Conservation (phyloP, 2,797 vertebrate species). For the Yasuhikotakia modesta region DNA sequence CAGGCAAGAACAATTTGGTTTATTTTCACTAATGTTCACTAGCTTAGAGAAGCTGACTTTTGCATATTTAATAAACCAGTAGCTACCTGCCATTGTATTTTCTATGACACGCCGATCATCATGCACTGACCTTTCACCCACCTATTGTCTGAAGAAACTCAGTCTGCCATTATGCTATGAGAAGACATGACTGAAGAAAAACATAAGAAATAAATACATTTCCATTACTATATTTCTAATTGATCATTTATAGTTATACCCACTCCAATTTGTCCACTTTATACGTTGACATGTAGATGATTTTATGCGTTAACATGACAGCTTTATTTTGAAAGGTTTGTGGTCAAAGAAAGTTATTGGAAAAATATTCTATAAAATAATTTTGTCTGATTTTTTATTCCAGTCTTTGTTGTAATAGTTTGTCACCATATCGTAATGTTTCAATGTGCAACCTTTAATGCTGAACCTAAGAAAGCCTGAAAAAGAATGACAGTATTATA, state of each 20-base stretch:
- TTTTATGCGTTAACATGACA: neutral
- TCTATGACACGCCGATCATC: too few relatives aligned
- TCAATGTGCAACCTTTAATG: slow-evolving; percentile 31
- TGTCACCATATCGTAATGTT: neutral
- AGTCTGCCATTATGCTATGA: neutral
- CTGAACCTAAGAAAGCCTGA: slow-evolving; percentile 10
- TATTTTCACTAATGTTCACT: neutral
- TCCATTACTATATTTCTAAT: too few relatives aligned
- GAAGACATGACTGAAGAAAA: too few relatives aligned
- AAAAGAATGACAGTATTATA: slow-evolving; percentile 41
- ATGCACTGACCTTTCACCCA: too few relatives aligned
- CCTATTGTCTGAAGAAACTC: neutral
- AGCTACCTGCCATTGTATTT: neutral
- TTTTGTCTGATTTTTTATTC: neutral
- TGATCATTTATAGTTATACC: too few relatives aligned
- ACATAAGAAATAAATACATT: too few relatives aligned
- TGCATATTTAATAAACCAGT: slow-evolving; percentile 17
- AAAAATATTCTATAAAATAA: neutral
- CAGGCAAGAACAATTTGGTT: neutral
- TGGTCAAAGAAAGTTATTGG: neutral
- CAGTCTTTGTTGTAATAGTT: neutral
- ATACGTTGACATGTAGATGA: neutral
- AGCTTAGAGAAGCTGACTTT: neutral
- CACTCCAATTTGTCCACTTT: too few relatives aligned
- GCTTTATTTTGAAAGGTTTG: too few relatives aligned